These are phyloP conservation scores for Ceuthmochares aereus DNA, from an alignment of 2,113 vertebrate species.

Conservation along the genomic window DNA sequence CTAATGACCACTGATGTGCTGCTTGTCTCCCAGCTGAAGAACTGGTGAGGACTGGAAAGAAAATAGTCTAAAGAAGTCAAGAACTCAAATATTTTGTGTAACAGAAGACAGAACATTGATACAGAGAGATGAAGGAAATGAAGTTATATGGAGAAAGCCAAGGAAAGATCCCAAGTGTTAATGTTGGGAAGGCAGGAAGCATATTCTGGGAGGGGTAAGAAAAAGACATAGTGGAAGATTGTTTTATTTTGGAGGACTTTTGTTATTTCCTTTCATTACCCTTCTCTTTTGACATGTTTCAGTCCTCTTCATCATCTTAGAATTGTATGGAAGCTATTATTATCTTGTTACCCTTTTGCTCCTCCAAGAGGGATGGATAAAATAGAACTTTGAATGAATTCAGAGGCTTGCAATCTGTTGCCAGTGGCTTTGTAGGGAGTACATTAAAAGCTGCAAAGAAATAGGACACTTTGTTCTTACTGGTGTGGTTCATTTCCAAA, in stretches of 20 bases:
- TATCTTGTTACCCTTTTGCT: neutral
- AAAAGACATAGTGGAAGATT: neutral
- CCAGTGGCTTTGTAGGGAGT: neutral
- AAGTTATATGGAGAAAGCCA: neutral
- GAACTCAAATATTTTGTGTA: neutral
- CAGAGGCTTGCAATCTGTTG: neutral
- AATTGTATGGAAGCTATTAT: neutral
- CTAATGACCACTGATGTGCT: neutral
- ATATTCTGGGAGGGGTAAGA: neutral
- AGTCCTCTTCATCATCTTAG: neutral
- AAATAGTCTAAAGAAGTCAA: neutral
- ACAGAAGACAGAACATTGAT: neutral
- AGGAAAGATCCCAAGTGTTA: neutral
- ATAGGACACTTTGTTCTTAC: conserved; percentile 1
- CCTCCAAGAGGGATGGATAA: neutral
- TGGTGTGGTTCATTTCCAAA: neutral
- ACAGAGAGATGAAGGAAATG: neutral
- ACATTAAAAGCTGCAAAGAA: conserved; percentile 13
- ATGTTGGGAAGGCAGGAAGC: neutral
- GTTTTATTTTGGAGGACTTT: neutral
- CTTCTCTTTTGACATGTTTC: neutral
- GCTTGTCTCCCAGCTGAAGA: neutral
- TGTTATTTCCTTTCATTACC: neutral
- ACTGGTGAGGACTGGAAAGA: neutral
- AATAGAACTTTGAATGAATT: neutral